Base-by-base conservation (phyloP, 1,140 invertebrate genomes). In the Temnothorax nylanderi region DNA sequence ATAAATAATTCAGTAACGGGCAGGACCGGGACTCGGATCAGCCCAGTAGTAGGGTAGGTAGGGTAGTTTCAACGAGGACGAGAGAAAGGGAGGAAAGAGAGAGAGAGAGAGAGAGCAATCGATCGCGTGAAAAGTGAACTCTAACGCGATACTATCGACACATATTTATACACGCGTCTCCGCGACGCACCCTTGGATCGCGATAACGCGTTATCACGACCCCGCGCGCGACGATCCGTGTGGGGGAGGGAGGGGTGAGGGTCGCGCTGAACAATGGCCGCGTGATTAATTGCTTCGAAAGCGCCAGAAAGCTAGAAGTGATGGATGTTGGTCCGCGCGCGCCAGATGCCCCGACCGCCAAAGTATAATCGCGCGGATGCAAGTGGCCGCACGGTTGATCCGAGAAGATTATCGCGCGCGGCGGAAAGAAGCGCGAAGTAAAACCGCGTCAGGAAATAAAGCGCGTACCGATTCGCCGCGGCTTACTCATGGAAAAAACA, bases 281-380 rank as follows among this genome's bases (percentile, higher is more conserved):
- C 11, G 87, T 91, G 89, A 91, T 91, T 91, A 91, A 91, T 91
- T 87, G 44, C 87, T 49, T 58, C 41, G 85, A 84, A 91, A 87
- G 87, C 85, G 60, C 69, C 74, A 67, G 89, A 84, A 89, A 87
- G 85, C 69, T 84, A 82, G 71, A 74, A 75, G 72, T 91, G 87
- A 90, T 89, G 86, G 88, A 89, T 89, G 88, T 88, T 86, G 74
- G 69, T 69, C n/a, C 41, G 56, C 74, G 60, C 54, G 71, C 77
- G 64, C 51, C 75, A 69, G 82, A 88, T 87, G 65, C 72, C 74
- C 58, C 87, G 71, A 67, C 64, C 86, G 72, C 88, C 64, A 21
- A 69, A 86, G 76, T 74, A 78, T 75, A 60, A 71, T 80, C 74
- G 74, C 58, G 62, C 65, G 75, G 76, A 51, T 72, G 64, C 74